Evolutionary conservation across 2,888 invertebrate species (phyloP).

Genomic region (Troides aeacus): DNA sequence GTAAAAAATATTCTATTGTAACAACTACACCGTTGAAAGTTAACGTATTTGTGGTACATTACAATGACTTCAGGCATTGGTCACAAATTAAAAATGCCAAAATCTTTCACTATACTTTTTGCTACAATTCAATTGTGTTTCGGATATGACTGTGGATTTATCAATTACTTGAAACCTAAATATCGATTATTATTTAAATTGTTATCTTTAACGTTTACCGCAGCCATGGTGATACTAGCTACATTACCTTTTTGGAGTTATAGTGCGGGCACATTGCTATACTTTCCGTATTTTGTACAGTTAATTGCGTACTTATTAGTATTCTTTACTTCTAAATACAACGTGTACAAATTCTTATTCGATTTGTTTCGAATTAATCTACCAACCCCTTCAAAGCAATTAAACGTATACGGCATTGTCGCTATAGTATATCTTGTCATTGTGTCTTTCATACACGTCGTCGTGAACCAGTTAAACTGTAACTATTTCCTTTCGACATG

Average conservation of each 20-base stretch:
- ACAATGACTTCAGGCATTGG: not conserved
- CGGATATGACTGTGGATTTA: constrained; percentile 3
- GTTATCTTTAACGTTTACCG: not conserved
- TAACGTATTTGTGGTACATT: not conserved
- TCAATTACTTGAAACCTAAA: not conserved
- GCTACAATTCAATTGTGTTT: constrained; percentile 2
- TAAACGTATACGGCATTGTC: not conserved
- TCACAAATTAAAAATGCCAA: not conserved
- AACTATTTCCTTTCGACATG: not conserved
- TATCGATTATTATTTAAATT: not conserved
- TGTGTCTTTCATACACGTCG: not conserved
- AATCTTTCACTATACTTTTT: not conserved
- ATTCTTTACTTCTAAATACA: constrained; percentile 1
- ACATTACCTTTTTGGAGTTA: not conserved
- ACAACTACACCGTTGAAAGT: not conserved
- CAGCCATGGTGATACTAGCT: not conserved
- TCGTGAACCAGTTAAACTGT: not conserved
- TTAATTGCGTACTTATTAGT: not conserved
- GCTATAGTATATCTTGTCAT: not conserved
- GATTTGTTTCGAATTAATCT: not conserved
- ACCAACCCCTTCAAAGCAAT: not conserved
- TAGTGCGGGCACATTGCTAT: not conserved
- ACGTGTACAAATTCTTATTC: constrained; percentile 2
- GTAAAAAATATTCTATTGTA: not conserved
- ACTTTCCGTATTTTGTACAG: constrained; percentile 1